These are phyloP conservation scores for Amphiprion percula DNA, from an alignment of 2,113 vertebrate genomes.

Conservation along the genomic window DNA sequence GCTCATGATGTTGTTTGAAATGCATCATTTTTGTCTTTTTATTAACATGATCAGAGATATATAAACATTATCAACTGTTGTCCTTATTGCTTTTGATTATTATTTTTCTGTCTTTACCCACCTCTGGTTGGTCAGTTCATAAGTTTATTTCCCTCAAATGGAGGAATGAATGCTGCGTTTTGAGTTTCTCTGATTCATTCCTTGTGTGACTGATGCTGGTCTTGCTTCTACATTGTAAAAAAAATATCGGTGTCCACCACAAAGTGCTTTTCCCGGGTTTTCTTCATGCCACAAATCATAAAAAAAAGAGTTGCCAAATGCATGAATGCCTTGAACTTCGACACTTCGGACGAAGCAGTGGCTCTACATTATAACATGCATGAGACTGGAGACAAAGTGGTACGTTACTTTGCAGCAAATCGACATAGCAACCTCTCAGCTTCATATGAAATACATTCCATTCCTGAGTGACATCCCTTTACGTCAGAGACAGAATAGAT, in stretches of 20 bases:
- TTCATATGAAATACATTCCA: slow-evolving; percentile 79
- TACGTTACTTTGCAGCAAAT: slow-evolving; percentile 80
- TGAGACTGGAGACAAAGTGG: slow-evolving; percentile 82
- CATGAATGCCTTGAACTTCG: slow-evolving; percentile 93
- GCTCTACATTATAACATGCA: slow-evolving; percentile 85
- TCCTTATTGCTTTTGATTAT: slow-evolving; percentile 59
- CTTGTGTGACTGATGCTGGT: slow-evolving; percentile 66
- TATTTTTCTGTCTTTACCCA: slow-evolving; percentile 62
- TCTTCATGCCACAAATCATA: slow-evolving; percentile 76
- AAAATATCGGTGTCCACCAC: slow-evolving; percentile 79
- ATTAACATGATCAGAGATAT: slow-evolving; percentile 79
- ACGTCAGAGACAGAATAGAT: slow-evolving; percentile 66
- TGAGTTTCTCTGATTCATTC: slow-evolving; percentile 58
- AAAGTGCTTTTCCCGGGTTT: slow-evolving; percentile 84
- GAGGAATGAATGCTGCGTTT: slow-evolving; percentile 65
- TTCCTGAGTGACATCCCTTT: slow-evolving; percentile 85
- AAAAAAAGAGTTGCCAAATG: slow-evolving; percentile 90
- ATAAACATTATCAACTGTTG: slow-evolving; percentile 84
- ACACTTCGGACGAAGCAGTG: slow-evolving; percentile 71
- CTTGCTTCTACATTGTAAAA: slow-evolving; percentile 75
- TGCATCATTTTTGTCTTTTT: slow-evolving; percentile 77
- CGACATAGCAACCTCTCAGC: slow-evolving; percentile 68
- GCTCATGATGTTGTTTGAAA: slow-evolving; percentile 57
- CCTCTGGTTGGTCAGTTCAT: slow-evolving; percentile 43
- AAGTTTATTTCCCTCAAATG: slow-evolving; percentile 54